Evolutionary conservation across 2,113 vertebrate genomes (phyloP), one percentile per base, ranked within the genome.

Genomic region (Phycodurus eques): DNA sequence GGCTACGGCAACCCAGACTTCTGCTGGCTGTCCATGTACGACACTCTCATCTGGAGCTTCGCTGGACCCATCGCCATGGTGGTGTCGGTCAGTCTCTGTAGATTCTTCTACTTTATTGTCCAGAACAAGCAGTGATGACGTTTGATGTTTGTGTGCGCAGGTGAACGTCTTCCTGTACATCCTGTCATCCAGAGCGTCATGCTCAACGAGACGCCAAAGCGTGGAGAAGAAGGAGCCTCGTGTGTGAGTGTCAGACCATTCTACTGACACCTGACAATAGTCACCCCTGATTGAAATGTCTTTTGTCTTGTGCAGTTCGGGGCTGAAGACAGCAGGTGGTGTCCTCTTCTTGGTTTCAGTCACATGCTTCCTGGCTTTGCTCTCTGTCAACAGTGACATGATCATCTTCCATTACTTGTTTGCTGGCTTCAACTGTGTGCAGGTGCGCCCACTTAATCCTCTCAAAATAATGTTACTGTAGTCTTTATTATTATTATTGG

Each of bases 321-420:
- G 95, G 20, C 88, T 97, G 69, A 93, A 92, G 71, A 93, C 95
- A 0, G 94, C 95, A 10, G 93, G 92, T 2, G 79, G 89, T 0
- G 91, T 95, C 67, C 91, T 98, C 57, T 80, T 95, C 70, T 88
- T 97, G 85, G 93, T 96, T 71, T 96, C 93, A 0, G 86, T 94
- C 68, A 90, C 95, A 0, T 97, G 96, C 93, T 91, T 98, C 43
- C 88, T 98, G 75, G 95, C 94, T 0, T 89, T 98, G 74, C 92
- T 98, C 0, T 95, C 96, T 0, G 94, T 98, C 84, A 98, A 98
- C 93, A 96, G 94, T 0, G 96, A 98, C 78, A 86, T 93, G 6
- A 94, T 98, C 76, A 92, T 98, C 78, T 95, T 97, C 89, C 97
- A 98, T 90, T 96, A 98, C 89, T 93, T 98, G 88, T 97, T 96